Evolutionary conservation across 2,888 invertebrate species (phyloP), one percentile per base, ranked within the genome.

Genomic region (Aquatica leii): DNA sequence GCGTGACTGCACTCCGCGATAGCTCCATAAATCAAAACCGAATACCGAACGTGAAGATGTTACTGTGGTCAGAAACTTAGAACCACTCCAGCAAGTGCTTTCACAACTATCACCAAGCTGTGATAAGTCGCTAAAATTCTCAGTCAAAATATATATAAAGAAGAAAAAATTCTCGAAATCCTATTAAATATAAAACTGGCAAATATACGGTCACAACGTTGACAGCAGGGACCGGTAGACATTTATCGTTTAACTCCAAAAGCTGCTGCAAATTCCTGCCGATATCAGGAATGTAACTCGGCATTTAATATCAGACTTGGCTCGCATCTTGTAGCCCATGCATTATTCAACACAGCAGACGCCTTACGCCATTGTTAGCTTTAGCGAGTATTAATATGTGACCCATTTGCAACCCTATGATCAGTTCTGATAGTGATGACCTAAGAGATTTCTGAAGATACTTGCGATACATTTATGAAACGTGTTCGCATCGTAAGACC

Each of bases 221-320:
- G 20, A 35, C 3, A n/a, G 24, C 14, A 49, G 24, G 40, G 52
- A 59, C 37, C 54, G 53, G 59, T 51, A 50, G 63, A 63, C 63
- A 59, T 59, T 64, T 59, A 64, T 59, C 64, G 62, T 49, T 61
- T 59, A 62, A 60, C 52, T 41, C 56, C 41, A 59, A 63, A 53
- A 48, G 65, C 54, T 46, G 49, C 61, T 24, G 43, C 55, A 59
- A 65, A 68, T 65, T 68, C 65, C 66, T 66, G 55, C 56, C 66
- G 62, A 59, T 63, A 63, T 35, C 63, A 59, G 63, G 58, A 62
- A 62, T 62, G 62, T 62, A 62, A 62, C 58, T 58, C 48, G 62
- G 63, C 63, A 64, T 70, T 70, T 71, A 71, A 72, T 72, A 69
- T 71, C 67, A 66, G 66, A 68, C 67, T 69, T 66, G 68, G 67